A percentile compares a stretch with the other conserved stretches of the same genome.
Evolutionary conservation across 2,797 vertebrate genomes (phyloP).

Genomic region (Pseudocheirus occidentalis): DNA sequence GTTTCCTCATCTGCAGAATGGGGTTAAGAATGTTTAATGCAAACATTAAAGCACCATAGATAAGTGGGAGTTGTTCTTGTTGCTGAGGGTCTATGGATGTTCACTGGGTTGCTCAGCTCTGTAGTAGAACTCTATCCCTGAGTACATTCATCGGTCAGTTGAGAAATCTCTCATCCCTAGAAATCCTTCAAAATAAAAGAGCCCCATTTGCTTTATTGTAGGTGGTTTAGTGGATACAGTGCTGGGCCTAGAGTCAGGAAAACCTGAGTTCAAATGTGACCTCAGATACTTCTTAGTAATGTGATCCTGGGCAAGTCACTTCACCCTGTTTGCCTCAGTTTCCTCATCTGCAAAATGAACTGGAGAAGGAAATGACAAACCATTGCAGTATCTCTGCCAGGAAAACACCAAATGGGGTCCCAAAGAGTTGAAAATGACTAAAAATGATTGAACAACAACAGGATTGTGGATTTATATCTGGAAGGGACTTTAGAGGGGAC

Average conservation of each 20-base stretch:
- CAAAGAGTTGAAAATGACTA: not conserved
- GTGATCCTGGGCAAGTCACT: not conserved
- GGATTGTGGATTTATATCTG: not conserved
- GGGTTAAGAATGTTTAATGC: not conserved
- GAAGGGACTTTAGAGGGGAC: not conserved
- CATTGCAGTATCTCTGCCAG: not conserved
- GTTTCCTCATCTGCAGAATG: not conserved
- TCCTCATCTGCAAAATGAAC: not conserved
- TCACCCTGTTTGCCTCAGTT: not conserved
- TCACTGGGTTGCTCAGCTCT: not conserved
- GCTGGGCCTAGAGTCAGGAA: not conserved
- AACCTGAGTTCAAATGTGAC: not conserved
- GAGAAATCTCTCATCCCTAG: not conserved
- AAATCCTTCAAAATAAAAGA: not conserved
- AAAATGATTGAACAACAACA: not conserved
- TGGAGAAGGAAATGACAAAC: not conserved
- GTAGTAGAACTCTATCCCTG: not conserved
- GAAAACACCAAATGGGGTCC: not conserved
- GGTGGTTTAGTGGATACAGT: not conserved
- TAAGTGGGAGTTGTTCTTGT: not conserved
- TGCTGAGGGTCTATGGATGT: not conserved
- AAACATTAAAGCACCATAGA: not conserved
- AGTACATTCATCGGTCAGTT: not conserved
- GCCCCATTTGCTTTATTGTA: not conserved
- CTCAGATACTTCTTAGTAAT: not conserved